These are phyloP conservation scores for Megaleporinus macrocephalus DNA, from an alignment of 2,113 vertebrate genomes.

Conservation along the genomic window DNA sequence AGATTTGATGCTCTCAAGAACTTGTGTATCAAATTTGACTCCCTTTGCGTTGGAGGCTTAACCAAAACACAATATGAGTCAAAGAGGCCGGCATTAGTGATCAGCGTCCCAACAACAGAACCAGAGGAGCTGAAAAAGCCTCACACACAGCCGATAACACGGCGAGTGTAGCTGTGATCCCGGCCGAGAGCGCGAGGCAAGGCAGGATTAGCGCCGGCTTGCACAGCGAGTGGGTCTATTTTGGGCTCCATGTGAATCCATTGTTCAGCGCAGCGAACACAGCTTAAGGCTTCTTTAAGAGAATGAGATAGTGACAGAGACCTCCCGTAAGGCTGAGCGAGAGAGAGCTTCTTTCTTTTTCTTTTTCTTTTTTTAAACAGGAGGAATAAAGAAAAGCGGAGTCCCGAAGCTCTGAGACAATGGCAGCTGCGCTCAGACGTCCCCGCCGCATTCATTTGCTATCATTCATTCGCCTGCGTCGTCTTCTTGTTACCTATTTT, in stretches of 20 bases:
- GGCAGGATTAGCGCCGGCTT: constrained; percentile 26
- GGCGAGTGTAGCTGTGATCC: neutral
- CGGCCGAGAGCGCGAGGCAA: constrained; percentile 16
- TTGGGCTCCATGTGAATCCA: constrained; percentile 25
- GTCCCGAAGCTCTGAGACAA: neutral
- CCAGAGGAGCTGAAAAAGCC: neutral
- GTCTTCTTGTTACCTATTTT: no score
- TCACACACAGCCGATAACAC: neutral
- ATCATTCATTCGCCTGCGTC: neutral
- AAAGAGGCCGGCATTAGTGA: neutral
- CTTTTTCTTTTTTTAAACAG: neutral
- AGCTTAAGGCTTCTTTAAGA: constrained; percentile 28
- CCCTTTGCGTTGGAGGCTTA: no score
- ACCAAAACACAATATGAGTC: no score
- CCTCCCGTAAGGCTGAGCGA: neutral
- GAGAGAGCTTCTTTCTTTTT: neutral
- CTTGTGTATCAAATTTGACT: no score
- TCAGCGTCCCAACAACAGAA: neutral
- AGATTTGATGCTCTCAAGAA: no score
- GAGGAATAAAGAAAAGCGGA: neutral
- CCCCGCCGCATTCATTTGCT: neutral
- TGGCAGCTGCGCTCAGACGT: neutral
- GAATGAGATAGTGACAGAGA: constrained; percentile 21
- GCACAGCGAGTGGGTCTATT: constrained; percentile 12
- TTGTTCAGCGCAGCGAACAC: constrained; percentile 21